phyloP scores from a whole-genome alignment of 2,797 vertebrate species.

The Buceros bicornis region DNA sequence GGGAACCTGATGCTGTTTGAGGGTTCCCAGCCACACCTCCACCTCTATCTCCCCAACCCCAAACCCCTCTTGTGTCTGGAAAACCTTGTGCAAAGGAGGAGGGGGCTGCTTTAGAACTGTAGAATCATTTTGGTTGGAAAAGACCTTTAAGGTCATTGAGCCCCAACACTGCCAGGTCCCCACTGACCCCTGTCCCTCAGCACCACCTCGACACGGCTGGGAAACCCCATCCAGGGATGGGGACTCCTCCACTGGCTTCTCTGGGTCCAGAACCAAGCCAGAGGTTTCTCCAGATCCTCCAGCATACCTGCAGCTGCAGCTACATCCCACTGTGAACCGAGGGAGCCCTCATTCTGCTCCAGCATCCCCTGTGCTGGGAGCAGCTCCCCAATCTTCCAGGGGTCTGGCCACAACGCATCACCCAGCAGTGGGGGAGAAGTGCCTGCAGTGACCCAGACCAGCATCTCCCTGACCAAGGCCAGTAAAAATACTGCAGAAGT shows the following conservation, averaged over 20 bases:
- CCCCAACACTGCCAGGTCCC: neutral
- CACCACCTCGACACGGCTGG: neutral
- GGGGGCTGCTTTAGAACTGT: neutral
- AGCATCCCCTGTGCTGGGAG: neutral
- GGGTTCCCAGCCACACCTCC: neutral
- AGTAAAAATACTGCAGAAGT: neutral
- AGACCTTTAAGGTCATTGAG: neutral
- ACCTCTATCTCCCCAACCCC: neutral
- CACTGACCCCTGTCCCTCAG: neutral
- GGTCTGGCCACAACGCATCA: neutral
- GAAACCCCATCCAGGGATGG: neutral
- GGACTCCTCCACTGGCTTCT: neutral
- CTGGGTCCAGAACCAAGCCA: neutral
- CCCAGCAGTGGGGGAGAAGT: rapidly evolving
- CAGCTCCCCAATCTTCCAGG: neutral
- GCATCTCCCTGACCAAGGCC: neutral
- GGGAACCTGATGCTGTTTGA: neutral
- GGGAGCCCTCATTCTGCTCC: neutral
- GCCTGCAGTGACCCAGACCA: neutral
- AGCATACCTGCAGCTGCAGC: neutral
- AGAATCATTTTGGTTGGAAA: neutral
- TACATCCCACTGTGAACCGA: neutral
- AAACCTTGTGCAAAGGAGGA: neutral
- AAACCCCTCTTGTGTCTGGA: neutral
- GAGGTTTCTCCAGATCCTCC: neutral